Evolutionary conservation across 2,797 vertebrate genomes (phyloP), one percentile per base, ranked within the genome.

Genomic region (Apodemus agrarius): DNA sequence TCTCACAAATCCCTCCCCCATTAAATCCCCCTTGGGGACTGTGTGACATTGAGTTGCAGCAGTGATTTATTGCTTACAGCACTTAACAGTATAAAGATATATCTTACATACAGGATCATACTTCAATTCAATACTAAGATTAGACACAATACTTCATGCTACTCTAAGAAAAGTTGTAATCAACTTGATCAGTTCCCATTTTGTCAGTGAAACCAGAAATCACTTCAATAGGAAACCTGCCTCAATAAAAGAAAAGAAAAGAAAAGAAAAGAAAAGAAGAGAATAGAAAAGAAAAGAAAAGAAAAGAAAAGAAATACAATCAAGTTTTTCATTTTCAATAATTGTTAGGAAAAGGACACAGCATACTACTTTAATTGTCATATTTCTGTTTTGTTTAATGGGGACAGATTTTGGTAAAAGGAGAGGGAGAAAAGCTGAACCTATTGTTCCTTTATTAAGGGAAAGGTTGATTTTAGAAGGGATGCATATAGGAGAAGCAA

Each of bases 121-220:
- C 26, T 86, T 86, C 14, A 63, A 61, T 46, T 95, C 6, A 89
- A 40, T 91, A 63, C 26, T 91, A 85, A 37, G 72, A 90, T 96
- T 89, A 81, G 74, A n/a, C n/a, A 49, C 29, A 84, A 31, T 46
- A 61, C 16, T 86, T 92, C 26, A 92, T 34, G 49, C 12, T 0
- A 72, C 0, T 14, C 8, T 91, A 52, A 88, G 43, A 88, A 92
- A 19, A 37, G 6, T 92, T 96, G 4, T 74, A 76, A 80, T 34
- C 2, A 8, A 43, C 1, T 6, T 8, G 1, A 1, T 2, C 8
- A 83, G 49, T 40, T 43, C 21, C n/a, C 21, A 34, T 24, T 31
- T 93, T 3, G n/a, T 93, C 54, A 86, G 6, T 87, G 90, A 96
- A 84, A 61, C 2, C 24, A 81, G 79, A 94, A 89, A 84, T 97